phyloP scores from a whole-genome alignment of 2,113 vertebrate genomes.

The Megalops atlanticus region DNA sequence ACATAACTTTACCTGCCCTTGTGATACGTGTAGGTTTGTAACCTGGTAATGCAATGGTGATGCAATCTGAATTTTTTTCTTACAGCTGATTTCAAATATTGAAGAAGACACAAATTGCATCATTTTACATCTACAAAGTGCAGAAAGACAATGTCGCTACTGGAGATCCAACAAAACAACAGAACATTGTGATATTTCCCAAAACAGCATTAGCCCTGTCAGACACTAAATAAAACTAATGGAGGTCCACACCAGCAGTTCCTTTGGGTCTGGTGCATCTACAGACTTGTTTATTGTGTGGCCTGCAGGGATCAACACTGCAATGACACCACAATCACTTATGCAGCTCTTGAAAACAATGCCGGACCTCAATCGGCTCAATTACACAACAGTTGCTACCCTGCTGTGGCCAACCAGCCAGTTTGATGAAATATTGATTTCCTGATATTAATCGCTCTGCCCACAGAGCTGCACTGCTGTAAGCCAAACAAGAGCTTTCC shows the following conservation, averaged over 20 bases:
- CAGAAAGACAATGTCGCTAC: not conserved
- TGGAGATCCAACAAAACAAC: not conserved
- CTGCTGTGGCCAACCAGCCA: conserved; percentile 26
- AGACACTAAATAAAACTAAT: conserved; percentile 9
- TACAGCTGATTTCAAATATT: too few relatives aligned
- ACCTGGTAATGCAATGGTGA: too few relatives aligned
- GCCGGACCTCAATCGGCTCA: conserved; percentile 19
- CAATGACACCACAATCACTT: conserved; percentile 24
- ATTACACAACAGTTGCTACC: conserved; percentile 25
- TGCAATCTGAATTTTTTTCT: too few relatives aligned
- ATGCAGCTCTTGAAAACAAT: conserved; percentile 22
- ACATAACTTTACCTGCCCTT: too few relatives aligned
- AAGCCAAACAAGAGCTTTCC: conserved; percentile 19
- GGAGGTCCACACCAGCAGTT: not conserved
- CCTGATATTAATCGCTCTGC: conserved; percentile 38
- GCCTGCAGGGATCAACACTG: conserved; percentile 5
- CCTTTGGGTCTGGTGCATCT: not conserved
- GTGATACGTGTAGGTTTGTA: too few relatives aligned
- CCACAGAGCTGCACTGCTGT: conserved; percentile 18
- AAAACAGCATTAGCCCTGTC: conserved; percentile 1
- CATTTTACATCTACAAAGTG: not conserved
- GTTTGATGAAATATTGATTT: conserved; percentile 49
- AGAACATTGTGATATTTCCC: not conserved
- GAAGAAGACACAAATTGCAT: too few relatives aligned
- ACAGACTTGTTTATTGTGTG: not conserved